Conservation (phyloP, 1,140 invertebrate species). For the Oncopeltus fasciatus region DNA sequence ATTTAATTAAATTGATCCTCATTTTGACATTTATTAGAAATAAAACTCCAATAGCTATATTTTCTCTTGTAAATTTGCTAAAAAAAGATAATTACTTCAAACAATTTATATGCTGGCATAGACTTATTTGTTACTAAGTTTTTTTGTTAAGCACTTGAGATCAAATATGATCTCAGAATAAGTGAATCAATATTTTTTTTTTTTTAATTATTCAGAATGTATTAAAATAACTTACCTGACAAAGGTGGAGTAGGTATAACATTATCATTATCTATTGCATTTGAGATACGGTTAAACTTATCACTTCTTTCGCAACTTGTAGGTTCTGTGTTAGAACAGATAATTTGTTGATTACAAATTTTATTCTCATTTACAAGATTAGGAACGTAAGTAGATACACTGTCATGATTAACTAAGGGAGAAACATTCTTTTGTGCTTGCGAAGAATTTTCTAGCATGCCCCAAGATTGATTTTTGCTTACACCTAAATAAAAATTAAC, state of each 20-base stretch:
- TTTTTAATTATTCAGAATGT: no score
- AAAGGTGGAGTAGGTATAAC: slow-evolving; percentile 6
- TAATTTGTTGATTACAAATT: neutral
- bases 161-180: neutral
- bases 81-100: no score
- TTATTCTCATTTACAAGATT: neutral
- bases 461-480: neutral
- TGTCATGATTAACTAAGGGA: neutral
- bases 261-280: neutral
- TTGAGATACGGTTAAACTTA: neutral
- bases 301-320: neutral
- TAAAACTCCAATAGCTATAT: no score
- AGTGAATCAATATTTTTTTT: no score
- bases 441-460: neutral
- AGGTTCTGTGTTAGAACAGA: neutral
- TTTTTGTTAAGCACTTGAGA: neutral
- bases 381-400: neutral
- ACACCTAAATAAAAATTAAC: neutral
- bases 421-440: neutral
- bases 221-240: slow-evolving; percentile 16
- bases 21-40: no score
- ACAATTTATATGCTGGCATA: no score
- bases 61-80: no score
- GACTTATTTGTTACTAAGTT: no score
- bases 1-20: no score